Percentiles rank a stretch among this genome's conserved stretches.
phyloP scores from a whole-genome alignment of 2,113 vertebrate species.

The Mormoops blainvillei region DNA sequence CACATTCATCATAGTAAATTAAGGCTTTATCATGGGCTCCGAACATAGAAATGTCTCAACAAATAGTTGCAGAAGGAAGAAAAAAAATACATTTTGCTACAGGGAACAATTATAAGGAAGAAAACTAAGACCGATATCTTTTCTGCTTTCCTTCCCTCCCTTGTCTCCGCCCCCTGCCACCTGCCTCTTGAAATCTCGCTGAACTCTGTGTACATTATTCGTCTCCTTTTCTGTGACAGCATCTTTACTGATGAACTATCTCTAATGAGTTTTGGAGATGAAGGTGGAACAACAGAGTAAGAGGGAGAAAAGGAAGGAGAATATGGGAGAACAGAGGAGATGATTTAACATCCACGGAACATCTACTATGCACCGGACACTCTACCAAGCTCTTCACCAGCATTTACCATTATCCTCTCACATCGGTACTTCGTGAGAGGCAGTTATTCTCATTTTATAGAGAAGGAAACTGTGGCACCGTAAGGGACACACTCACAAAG shows the following conservation, averaged over 20 bases:
- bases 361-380: not conserved
- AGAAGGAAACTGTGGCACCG: not conserved
- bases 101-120: not conserved
- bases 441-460: not conserved
- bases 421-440: not conserved
- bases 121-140: not conserved
- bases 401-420: not conserved
- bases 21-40: not conserved
- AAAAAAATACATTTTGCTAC: not conserved
- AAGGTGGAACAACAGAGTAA: not conserved
- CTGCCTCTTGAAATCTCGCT: not conserved
- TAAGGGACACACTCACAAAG: not conserved
- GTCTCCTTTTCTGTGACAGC: not conserved
- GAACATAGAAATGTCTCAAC: not conserved
- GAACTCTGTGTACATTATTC: not conserved
- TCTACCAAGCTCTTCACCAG: not conserved
- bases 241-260: not conserved
- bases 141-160: fast-evolving
- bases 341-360: not conserved
- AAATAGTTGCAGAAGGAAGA: not conserved
- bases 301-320: not conserved
- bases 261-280: not conserved
- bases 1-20: not conserved
- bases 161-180: not conserved
- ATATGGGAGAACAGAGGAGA: not conserved